Evolutionary conservation across 2,888 invertebrate genomes (phyloP).

Genomic region (Lepidocyrtoides sp.): DNA sequence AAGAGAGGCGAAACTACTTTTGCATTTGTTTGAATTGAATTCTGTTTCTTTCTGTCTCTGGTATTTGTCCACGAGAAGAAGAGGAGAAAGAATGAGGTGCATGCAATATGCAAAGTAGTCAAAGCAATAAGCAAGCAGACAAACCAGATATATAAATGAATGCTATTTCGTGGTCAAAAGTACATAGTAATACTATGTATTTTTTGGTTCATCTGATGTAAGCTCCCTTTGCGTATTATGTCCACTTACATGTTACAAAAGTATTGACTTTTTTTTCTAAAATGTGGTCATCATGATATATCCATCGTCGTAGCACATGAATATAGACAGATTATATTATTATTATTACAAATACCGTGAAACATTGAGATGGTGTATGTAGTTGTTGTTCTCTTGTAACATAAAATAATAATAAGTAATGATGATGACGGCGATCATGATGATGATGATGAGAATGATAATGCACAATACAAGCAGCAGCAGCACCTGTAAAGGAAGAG

Average conservation of each 20-base stretch:
- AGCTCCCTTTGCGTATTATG: constrained; percentile 13
- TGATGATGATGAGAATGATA: constrained; percentile 36
- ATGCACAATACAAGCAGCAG: constrained; percentile 62
- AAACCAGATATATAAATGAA: constrained; percentile 30
- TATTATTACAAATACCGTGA: constrained; percentile 5
- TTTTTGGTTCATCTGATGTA: constrained; percentile 17
- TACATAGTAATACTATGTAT: constrained; percentile 11
- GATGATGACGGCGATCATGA: constrained; percentile 55
- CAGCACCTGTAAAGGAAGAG: constrained; percentile 45
- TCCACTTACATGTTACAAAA: background rate
- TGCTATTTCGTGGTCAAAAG: constrained; percentile 28
- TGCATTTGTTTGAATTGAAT: constrained; percentile 67
- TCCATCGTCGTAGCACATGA: background rate
- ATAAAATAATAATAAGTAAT: constrained; percentile 55
- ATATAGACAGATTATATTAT: background rate
- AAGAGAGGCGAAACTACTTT: constrained; percentile 55
- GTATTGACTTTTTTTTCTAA: constrained; percentile 52
- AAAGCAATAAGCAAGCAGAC: constrained; percentile 18
- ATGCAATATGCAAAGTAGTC: too few species aligned
- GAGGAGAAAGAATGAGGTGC: constrained; percentile 20
- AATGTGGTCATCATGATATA: constrained; percentile 16
- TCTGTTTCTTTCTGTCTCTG: constrained; percentile 57
- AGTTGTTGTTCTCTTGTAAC: constrained; percentile 44
- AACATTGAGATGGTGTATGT: constrained; percentile 3
- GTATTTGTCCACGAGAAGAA: constrained; percentile 42